Evolutionary conservation across 2,888 invertebrate species (phyloP), one percentile per base, ranked within the genome.

Genomic region (Thysanoteuthis rhombus): DNA sequence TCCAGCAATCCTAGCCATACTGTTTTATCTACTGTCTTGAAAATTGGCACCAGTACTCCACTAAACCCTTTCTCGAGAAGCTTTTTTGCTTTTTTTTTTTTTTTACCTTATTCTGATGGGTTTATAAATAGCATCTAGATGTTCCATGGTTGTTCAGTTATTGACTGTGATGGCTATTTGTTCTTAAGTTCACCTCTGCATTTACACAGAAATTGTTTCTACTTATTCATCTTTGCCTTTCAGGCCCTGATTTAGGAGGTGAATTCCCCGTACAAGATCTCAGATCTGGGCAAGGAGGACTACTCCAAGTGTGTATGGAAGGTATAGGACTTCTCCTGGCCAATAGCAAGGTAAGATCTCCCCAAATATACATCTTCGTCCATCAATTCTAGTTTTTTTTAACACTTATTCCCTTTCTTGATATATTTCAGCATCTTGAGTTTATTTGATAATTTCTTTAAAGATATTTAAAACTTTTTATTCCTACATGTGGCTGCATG

Each of bases 191-290:
- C 16, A 42, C 42, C 42, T n/a, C 1, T 52, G n/a, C 16, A 75
- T 75, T 75, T 75, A 12, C 75, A 75, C 75, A 16, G 19, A 75
- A 75, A 75, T 25, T 25, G 6, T 58, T 58, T 75, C 12, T 75
- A 36, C 75, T 75, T 75, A 75, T n/a, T 75, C 19, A 45, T 92
- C 36, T n/a, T 40, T 92, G 16, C 5, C 12, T 95, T 94, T 94
- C 95, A 96, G 96, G 96, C 89, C 96, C 96, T 89, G 96, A 96
- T 95, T 96, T 98, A 89, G 97, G 97, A 75, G 99, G 99, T 6
- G 99, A 99, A 97, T 99, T 99, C 97, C 99, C 99, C 10, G 98
- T 99, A 75, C 99, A 99, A 97, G 99, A 99, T 97, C 98, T 99
- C 98, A 98, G 98, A 96, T 98, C 99, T 25, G 99, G 99, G 93